Base-by-base conservation (phyloP, 2,888 invertebrate genomes). In the Xylota sylvarum region DNA sequence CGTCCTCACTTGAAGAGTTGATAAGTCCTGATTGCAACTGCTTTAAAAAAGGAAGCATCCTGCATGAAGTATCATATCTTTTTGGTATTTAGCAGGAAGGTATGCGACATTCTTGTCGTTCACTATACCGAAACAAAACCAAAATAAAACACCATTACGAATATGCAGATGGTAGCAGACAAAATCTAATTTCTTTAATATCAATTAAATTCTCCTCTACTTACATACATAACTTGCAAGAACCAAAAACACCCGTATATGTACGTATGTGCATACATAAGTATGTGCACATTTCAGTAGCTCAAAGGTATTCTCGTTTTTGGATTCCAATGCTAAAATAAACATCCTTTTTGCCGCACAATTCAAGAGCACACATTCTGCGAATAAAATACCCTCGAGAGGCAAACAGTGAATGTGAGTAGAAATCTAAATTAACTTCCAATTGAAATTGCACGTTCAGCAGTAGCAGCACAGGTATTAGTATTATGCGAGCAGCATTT, bases 341-440 rank as follows among this genome's bases (percentile, higher is more conserved):
- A 73, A 62, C 60, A 43, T 37, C 56, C 50, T 55, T 62, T 17
- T 62, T 17, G 6, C 14, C 32, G 56, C 40, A 55, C 50, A 12
- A 43, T 17, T 52, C 58, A 32, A 64, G 23, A 65, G 79, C 73
- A 73, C 73, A 73, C 65, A 52, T 65, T 46, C 12, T 67, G 12
- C 58, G 58, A 56, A 67, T 37, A 0, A 65, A 73, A 67, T 50
- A 58, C 67, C 74, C 67, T 30, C 43, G 27, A 67, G 67, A 37
- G 6, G 50, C 9, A 30, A 65, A 23, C 35, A 30, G 32, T 27
- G 43, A 60, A 60, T 67, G 74, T 46, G 67, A 35, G 43, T 43
- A 43, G 80, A 74, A 80, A 74, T 62, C 65, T 74, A 50, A 73
- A 80, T 74, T 74, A 55, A 52, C 52, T 74, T 52, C 27, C 60